Conservation (phyloP, 1,140 invertebrate genomes). For the Mizuhopecten yessoensis region DNA sequence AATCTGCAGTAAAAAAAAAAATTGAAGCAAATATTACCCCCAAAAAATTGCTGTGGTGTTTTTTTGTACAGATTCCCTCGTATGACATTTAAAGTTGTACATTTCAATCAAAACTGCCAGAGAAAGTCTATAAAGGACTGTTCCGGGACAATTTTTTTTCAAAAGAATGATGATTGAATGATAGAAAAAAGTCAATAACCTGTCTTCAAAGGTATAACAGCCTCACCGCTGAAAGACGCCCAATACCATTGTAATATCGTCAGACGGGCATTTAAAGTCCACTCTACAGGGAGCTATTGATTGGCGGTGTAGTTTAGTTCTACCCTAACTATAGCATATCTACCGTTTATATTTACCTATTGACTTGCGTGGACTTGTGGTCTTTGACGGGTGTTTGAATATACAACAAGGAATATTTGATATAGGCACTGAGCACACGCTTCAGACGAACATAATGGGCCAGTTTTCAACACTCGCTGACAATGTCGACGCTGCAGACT, state of each 20-base stretch:
- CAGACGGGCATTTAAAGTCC: conserved; percentile 5
- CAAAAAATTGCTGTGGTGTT: too few relatives aligned
- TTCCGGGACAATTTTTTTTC: neutral
- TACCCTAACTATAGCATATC: neutral
- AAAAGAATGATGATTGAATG: neutral
- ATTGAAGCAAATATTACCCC: neutral
- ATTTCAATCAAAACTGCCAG: neutral
- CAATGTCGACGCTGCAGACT: neutral
- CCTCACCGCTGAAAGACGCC: neutral
- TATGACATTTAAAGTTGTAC: neutral
- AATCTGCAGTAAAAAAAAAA: too few relatives aligned
- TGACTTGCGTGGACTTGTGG: conserved; percentile 23
- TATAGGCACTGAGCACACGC: neutral
- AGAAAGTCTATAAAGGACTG: neutral
- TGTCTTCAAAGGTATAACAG: neutral
- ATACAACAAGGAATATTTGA: conserved; percentile 35
- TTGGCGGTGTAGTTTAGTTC: neutral
- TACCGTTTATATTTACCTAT: conserved; percentile 29
- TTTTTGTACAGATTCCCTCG: neutral
- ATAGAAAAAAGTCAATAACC: conserved; percentile 38
- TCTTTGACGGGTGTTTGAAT: conserved; percentile 33
- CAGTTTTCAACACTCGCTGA: conserved; percentile 11
- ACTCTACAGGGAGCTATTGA: neutral
- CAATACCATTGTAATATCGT: neutral
- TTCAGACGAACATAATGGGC: neutral